Conservation (phyloP, 2,888 invertebrate genomes). For the Hydroisotoma schaefferi region DNA sequence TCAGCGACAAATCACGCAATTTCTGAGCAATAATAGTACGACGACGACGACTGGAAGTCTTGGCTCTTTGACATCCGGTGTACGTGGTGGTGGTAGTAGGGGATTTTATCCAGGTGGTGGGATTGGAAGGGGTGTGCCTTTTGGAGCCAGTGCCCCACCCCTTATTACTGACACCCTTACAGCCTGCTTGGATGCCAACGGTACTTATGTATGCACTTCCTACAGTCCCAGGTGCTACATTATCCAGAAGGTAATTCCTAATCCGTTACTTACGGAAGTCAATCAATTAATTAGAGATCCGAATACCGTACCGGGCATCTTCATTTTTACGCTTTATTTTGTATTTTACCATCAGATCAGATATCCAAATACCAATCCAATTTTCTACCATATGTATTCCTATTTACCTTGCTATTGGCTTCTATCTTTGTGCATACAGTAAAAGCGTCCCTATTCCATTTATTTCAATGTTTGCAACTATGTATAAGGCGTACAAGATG, state of each 20-base stretch:
- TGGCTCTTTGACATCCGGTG: not conserved
- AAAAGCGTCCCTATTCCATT: too few relatives aligned
- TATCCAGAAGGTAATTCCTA: constrained; percentile 65
- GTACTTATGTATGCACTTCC: constrained; percentile 62
- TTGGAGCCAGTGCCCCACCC: constrained; percentile 25
- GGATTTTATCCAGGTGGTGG: not conserved
- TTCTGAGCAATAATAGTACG: constrained; percentile 17
- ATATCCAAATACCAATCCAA: too few relatives aligned
- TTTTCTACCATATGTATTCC: too few relatives aligned
- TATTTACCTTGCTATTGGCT: too few relatives aligned
- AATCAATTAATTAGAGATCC: too few relatives aligned
- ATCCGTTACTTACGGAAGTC: too few relatives aligned
- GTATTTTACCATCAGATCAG: too few relatives aligned
- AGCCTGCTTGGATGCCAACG: constrained; percentile 58
- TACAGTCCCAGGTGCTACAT: constrained; percentile 63
- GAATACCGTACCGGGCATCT: too few relatives aligned
- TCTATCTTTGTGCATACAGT: too few relatives aligned
- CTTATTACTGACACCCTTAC: constrained; percentile 49
- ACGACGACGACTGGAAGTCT: constrained; percentile 8
- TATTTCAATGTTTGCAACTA: too few relatives aligned
- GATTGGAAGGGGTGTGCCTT: not conserved
- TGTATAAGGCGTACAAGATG: too few relatives aligned
- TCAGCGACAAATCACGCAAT: constrained; percentile 28
- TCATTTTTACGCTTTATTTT: too few relatives aligned
- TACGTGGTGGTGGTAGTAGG: constrained; percentile 11